Evolutionary conservation across 2,113 vertebrate species (phyloP), one percentile per base, ranked within the genome.

Genomic region (Macroglossus sobrinus): DNA sequence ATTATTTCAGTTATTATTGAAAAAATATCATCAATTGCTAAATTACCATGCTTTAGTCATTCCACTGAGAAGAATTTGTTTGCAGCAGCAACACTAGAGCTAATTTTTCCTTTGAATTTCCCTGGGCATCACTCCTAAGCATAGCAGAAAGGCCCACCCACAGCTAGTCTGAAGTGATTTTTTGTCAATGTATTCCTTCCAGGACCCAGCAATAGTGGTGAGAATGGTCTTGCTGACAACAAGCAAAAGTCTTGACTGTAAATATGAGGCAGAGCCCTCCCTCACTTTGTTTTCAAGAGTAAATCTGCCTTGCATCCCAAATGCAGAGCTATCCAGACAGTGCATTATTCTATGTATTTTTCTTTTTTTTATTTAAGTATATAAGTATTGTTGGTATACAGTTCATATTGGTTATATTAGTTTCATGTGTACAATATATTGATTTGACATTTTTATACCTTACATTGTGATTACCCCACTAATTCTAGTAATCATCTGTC

Each of bases 1-100:
- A 98, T 97, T 98, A 98, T 98, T 98, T 96, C 95, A 96, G 84
- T 97, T 98, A 97, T 98, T 98, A 97, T 96, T 98, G 94, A 97
- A 81, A 96, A 96, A 98, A 98, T 93, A 92, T 95, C 79, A 38
- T 93, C 79, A 72, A 76, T 91, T 87, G 64, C n/a, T 93, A 97
- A 97, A 97, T 95, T 61, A 97, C 93, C 96, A 95, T 78, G 87
- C 82, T 97, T 98, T 91, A 96, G 85, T 84, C 94, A 75, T 92
- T 97, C 55, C 3, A 40, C 59, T 85, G 66, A 94, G 66, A 97
- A 98, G 89, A 97, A 98, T 97, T 97, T 95, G 97, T 96, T 97
- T 97, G 97, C 97, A 81, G 81, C 88, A 76, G 76, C 96, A 98
- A 97, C 76, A 26, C 63, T 91, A 33, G 16, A 97, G 90, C 96